Conservation (phyloP, 2,888 invertebrate species). For the Oxyteleia sp. region DNA sequence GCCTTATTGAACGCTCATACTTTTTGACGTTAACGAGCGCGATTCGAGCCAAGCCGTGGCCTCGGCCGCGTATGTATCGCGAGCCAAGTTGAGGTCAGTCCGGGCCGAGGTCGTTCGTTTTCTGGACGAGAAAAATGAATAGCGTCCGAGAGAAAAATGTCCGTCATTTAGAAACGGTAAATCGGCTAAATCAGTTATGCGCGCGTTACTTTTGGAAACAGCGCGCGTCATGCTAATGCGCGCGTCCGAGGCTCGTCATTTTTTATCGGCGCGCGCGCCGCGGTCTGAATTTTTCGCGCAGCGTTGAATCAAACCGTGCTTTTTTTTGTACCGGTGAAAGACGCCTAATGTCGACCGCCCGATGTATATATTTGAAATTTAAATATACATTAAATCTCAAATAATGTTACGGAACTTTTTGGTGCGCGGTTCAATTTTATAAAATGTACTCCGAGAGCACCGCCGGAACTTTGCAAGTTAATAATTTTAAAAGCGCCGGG, state of each 20-base stretch:
- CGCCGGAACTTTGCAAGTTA: constrained; percentile 37
- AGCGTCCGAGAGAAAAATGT: constrained; percentile 65
- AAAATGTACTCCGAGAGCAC: constrained; percentile 34
- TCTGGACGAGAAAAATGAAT: constrained; percentile 70
- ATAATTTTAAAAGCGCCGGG: constrained; percentile 40
- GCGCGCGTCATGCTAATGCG: constrained; percentile 51
- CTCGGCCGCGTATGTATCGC: constrained; percentile 59
- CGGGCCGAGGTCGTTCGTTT: constrained; percentile 71
- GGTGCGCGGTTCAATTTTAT: constrained; percentile 38
- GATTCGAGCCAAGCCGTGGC: constrained; percentile 64
- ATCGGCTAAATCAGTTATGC: constrained; percentile 66
- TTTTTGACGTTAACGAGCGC: constrained; percentile 81
- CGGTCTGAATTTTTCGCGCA: constrained; percentile 38
- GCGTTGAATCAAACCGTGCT: constrained; percentile 51
- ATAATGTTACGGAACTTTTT: constrained; percentile 37
- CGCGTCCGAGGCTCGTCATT: constrained; percentile 39
- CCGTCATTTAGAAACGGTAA: constrained; percentile 60
- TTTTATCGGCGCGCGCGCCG: constrained; percentile 38
- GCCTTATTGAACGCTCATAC: constrained; percentile 82
- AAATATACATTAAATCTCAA: constrained; percentile 57
- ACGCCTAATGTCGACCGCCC: constrained; percentile 42
- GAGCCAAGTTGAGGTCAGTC: constrained; percentile 71
- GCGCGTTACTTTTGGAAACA: constrained; percentile 52
- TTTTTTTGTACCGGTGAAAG: constrained; percentile 42
- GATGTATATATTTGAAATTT: constrained; percentile 57